Base-by-base conservation (phyloP, 92 coral and sea anemone genomes). In the Palythoa grandiflora region DNA sequence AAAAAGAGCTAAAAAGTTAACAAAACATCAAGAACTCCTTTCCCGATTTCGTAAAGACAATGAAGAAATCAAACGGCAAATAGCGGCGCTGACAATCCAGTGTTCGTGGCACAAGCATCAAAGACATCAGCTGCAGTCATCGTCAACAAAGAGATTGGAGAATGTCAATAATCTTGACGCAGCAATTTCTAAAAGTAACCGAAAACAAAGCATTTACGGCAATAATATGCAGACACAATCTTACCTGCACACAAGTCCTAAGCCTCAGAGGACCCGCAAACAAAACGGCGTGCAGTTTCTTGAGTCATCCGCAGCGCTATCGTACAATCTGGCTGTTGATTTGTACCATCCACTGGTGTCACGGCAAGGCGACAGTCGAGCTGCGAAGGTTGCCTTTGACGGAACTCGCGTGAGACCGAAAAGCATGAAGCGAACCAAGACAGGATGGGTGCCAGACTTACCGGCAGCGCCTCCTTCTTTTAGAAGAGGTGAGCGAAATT, bases 301-400 rank as follows among this genome's bases (percentile, higher is more conserved):
- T 11, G 73, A 92, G 6, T 91, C 96, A 38, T 83, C 94, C 9
- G 93, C 91, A n/a, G 93, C 94, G 19, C 68, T 90, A 83, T 93
- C 96, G 40, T 93, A 92, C 71, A 93, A 93, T 70, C 74, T 87
- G 87, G 98, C 98, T 36, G 40, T 96, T 71, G 96, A 96, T 51
- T 86, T 95, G 78, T 93, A 96, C 48, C 94, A 94, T 66, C 98
- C 98, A 50, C 54, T 94, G 91, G 94, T 87, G 71, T 89, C 98
- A 77, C 93, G 99, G 81, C 93, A 90, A 38, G 95, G 94, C 38
- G 88, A 93, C 78, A 90, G 88, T 51, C 92, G 95, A 38, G 89
- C 94, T 19, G 73, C 94, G 53, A 83, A 85, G 61, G 95, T 94
- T 12, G 84, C 94, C 15, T 74, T 85, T 52, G 87, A 89, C 21